Conservation (phyloP, 2,888 invertebrate species). For the Ariolimax columbianus region DNA sequence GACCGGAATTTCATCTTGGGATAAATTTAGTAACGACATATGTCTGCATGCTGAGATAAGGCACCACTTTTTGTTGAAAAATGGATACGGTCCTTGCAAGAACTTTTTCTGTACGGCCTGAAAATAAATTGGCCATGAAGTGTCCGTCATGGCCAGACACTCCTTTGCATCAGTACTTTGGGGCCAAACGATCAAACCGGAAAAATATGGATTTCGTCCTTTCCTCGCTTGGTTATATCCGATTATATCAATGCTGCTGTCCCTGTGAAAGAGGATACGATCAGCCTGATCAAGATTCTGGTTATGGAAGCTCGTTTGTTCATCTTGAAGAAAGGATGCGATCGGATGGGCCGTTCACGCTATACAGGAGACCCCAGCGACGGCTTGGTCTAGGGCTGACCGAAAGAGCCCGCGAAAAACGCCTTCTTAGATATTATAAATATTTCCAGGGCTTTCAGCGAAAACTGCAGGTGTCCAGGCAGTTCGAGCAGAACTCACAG, state of each 20-base stretch:
- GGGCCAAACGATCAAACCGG: neutral
- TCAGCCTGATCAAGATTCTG: neutral
- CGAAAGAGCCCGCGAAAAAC: constrained; percentile 6
- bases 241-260: constrained; percentile 5
- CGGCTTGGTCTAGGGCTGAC: neutral
- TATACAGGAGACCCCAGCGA: constrained; percentile 2
- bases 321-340: constrained; percentile 6
- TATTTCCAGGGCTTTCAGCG: constrained; percentile 24
- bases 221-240: constrained; percentile 9
- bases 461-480: constrained; percentile 16
- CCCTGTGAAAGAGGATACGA: neutral
- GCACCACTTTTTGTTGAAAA: neutral
- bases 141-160: constrained; percentile 4
- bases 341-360: neutral
- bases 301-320: neutral
- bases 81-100: constrained; percentile 12
- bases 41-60: too few species aligned
- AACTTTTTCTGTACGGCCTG: neutral
- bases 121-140: constrained; percentile 16
- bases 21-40: too few species aligned
- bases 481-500: neutral
- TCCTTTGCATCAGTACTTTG: constrained; percentile 29
- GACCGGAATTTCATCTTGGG: too few species aligned
- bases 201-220: neutral
- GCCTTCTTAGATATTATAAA: constrained; percentile 6